These are phyloP conservation scores for Notodonta ziczac DNA, from an alignment of 2,888 invertebrate species.

Conservation along the genomic window DNA sequence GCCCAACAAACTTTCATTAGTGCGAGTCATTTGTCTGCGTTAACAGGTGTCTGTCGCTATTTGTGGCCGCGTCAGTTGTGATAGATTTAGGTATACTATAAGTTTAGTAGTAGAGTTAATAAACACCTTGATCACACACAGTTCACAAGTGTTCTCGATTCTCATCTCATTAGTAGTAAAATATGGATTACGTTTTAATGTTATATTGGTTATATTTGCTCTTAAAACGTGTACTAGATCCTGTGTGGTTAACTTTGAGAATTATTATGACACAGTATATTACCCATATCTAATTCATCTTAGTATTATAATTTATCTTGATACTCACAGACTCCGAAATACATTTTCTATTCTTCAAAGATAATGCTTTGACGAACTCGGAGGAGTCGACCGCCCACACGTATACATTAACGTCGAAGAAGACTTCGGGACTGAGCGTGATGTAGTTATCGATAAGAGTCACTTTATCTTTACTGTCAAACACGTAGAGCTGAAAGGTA, in stretches of 20 bases:
- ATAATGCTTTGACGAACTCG: slow-evolving; percentile 14
- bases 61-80: background rate
- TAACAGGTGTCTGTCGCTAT: slow-evolving; percentile 1
- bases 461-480: slow-evolving; percentile 1
- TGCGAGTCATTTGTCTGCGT: slow-evolving; percentile 1
- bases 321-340: slow-evolving; percentile 51
- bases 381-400: slow-evolving; percentile 65
- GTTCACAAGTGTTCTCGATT: too few species aligned
- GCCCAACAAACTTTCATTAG: background rate
- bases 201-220: too few species aligned
- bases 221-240: too few species aligned
- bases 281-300: too few species aligned
- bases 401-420: slow-evolving; percentile 56
- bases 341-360: slow-evolving; percentile 57
- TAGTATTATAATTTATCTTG: too few species aligned
- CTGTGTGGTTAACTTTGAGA: background rate
- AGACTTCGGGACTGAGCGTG: slow-evolving; percentile 17
- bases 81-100: too few species aligned
- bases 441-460: background rate
- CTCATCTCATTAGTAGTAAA: too few species aligned
- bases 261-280: too few species aligned
- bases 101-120: too few species aligned
- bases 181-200: too few species aligned
- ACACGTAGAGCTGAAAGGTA: slow-evolving; percentile 9
- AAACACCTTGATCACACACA: too few species aligned